These are phyloP conservation scores for Clunio marinus DNA, from an alignment of 2,888 invertebrate species.

Conservation along the genomic window DNA sequence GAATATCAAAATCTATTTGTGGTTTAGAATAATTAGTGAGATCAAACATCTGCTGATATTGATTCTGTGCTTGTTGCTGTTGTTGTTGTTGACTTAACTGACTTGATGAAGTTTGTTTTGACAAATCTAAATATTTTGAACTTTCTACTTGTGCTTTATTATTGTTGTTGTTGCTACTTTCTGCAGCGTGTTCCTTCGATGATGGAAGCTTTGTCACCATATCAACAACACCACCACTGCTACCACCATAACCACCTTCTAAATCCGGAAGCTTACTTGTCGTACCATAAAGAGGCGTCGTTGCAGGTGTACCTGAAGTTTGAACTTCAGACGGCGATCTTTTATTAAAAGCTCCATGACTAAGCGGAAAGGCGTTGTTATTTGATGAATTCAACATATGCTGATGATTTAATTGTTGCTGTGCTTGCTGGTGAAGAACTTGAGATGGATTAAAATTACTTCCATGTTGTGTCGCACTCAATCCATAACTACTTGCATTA, in stretches of 20 bases:
- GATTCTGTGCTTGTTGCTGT: slow-evolving; percentile 37
- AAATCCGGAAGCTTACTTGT: background rate
- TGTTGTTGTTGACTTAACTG: slow-evolving; percentile 41
- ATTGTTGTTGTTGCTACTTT: background rate
- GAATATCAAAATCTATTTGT: slow-evolving; percentile 46
- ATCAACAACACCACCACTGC: background rate
- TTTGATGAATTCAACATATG: background rate
- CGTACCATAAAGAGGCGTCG: slow-evolving; percentile 8
- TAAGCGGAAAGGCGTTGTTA: background rate
- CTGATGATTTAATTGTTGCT: background rate
- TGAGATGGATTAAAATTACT: background rate
- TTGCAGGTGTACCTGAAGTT: slow-evolving; percentile 43
- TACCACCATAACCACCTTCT: background rate
- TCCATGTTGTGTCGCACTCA: slow-evolving; percentile 20
- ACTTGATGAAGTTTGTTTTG: slow-evolving; percentile 5
- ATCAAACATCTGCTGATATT: slow-evolving; percentile 46
- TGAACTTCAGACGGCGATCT: slow-evolving; percentile 40
- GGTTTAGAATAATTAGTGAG: slow-evolving; percentile 47
- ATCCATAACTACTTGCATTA: slow-evolving; percentile 3
- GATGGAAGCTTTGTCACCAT: background rate
- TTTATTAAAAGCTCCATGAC: background rate
- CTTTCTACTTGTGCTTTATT: background rate
- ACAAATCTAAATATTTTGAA: slow-evolving; percentile 28
- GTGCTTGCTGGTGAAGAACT: background rate
- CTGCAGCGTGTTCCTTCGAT: background rate